Evolutionary conservation across 1,140 invertebrate species (phyloP).

Genomic region (Nasonia vitripennis): DNA sequence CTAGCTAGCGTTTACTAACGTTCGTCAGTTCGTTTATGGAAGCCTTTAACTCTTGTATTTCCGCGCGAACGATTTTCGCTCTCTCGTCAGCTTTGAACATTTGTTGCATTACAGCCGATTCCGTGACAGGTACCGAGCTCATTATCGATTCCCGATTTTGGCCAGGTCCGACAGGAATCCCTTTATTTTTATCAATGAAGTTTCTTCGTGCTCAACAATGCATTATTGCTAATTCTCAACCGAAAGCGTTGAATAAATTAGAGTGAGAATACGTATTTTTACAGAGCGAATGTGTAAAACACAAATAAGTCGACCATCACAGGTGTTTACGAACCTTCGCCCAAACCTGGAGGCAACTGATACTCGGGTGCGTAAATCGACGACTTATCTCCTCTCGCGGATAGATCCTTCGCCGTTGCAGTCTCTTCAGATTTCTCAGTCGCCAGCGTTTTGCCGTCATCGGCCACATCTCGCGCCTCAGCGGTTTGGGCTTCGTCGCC

Average conservation of each 20-base stretch:
- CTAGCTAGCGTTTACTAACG: not conserved
- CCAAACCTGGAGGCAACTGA: slow-evolving; percentile 52
- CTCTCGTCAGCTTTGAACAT: slow-evolving; percentile 58
- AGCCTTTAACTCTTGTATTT: slow-evolving; percentile 62
- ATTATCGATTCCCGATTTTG: slow-evolving; percentile 55
- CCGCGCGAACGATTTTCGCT: slow-evolving; percentile 56
- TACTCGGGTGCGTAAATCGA: slow-evolving; percentile 26
- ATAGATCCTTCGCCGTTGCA: too few relatives aligned
- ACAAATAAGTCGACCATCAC: too few relatives aligned
- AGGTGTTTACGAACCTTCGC: slow-evolving; percentile 50
- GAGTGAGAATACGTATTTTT: too few relatives aligned
- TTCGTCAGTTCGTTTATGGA: slow-evolving; percentile 49
- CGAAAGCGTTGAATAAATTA: too few relatives aligned
- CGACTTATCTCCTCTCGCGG: not conserved
- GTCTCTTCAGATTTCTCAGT: too few relatives aligned
- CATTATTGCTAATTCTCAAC: too few relatives aligned
- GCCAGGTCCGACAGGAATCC: not conserved
- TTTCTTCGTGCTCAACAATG: too few relatives aligned
- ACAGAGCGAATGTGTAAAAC: too few relatives aligned
- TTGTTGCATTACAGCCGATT: slow-evolving; percentile 57
- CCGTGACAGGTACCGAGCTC: slow-evolving; percentile 58
- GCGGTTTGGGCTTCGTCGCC: not conserved
- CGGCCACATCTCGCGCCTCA: not conserved
- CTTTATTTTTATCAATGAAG: not conserved
- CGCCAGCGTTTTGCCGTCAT: not conserved